phyloP scores from a whole-genome alignment of 2,797 vertebrate genomes.

The Oreortyx pictus region DNA sequence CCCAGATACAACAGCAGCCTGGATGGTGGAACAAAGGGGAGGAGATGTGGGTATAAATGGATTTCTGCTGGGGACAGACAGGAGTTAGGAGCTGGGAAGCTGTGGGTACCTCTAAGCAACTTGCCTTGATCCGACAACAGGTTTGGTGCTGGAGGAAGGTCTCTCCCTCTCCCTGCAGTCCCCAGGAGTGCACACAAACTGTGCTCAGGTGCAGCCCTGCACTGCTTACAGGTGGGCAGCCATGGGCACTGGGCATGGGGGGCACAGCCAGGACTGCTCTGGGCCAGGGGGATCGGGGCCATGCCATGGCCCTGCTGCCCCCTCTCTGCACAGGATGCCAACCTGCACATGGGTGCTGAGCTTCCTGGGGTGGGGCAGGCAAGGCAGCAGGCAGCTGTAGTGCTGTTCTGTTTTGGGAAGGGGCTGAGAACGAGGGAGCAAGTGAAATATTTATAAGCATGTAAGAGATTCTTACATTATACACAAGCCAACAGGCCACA shows the following conservation, averaged over 20 bases:
- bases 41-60: not conserved
- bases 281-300: too few relatives aligned
- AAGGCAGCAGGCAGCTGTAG: not conserved
- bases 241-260: not conserved
- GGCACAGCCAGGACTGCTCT: not conserved
- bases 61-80: not conserved
- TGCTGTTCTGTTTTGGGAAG: slow-evolving; percentile 28
- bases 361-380: not conserved
- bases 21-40: not conserved
- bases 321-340: not conserved
- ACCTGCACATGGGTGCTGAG: not conserved
- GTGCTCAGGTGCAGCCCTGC: not conserved
- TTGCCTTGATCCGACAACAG: not conserved
- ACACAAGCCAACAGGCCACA: not conserved
- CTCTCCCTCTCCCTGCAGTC: not conserved
- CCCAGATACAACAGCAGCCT: not conserved
- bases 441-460: slow-evolving; percentile 59
- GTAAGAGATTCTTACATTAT: slow-evolving; percentile 19
- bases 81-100: not conserved
- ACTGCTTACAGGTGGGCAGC: not conserved
- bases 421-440: slow-evolving; percentile 10
- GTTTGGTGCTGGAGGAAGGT: not conserved
- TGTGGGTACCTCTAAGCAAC: not conserved
- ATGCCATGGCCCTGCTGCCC: too few relatives aligned
- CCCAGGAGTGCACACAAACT: not conserved